Evolutionary conservation across 2,797 vertebrate species (phyloP).

Genomic region (Brachyrhaphis roseni): DNA sequence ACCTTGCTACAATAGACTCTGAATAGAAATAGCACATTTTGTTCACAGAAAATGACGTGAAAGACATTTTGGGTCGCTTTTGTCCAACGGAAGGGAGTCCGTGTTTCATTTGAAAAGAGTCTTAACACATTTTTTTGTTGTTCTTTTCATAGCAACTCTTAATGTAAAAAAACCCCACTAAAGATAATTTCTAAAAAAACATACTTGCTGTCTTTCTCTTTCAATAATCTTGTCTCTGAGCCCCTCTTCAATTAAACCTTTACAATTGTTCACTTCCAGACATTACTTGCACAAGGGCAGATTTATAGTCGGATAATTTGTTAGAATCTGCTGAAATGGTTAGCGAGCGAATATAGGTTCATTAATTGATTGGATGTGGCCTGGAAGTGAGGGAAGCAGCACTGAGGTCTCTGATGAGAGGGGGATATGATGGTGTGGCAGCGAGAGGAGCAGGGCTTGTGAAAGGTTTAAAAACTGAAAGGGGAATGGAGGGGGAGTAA

Average conservation of each 20-base stretch:
- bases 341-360: conserved; percentile 66
- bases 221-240: neutral
- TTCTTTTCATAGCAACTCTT: neutral
- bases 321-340: conserved; percentile 60
- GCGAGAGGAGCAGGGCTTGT: conserved; percentile 24
- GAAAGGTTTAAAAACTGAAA: conserved; percentile 65
- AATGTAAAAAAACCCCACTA: neutral
- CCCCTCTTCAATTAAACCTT: neutral
- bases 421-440: conserved; percentile 27
- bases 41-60: conserved; percentile 18
- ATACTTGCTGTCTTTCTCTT: neutral
- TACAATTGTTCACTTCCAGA: conserved; percentile 10
- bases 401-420: conserved; percentile 31
- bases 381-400: conserved; percentile 34
- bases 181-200: neutral
- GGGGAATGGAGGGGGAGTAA: conserved; percentile 67
- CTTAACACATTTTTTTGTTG: too few relatives aligned
- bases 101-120: conserved; percentile 1
- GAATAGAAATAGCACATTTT: conserved; percentile 48
- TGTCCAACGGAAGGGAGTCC: neutral
- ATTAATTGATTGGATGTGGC: conserved; percentile 65
- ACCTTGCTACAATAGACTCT: conserved; percentile 22
- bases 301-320: conserved; percentile 57
- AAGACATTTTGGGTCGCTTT: conserved; percentile 16
- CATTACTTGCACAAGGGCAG: conserved; percentile 30